Conservation (phyloP, 2,888 invertebrate species). For the Meliscaeva auricollis region DNA sequence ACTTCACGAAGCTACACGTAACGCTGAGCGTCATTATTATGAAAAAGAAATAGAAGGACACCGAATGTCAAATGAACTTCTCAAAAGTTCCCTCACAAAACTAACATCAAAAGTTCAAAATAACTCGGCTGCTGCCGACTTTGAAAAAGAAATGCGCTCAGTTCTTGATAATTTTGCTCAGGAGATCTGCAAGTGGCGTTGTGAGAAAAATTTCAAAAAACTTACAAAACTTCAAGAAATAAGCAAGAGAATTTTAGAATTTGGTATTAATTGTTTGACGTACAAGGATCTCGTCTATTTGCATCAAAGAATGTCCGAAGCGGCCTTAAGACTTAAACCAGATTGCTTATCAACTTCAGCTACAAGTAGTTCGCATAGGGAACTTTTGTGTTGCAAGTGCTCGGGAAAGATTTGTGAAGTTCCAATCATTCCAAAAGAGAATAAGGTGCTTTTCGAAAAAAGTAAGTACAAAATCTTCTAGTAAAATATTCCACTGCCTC, state of each 20-base stretch:
- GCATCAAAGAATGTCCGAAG: slow-evolving; percentile 81
- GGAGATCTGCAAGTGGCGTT: slow-evolving; percentile 80
- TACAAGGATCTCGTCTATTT: slow-evolving; percentile 81
- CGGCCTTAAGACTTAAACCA: slow-evolving; percentile 80
- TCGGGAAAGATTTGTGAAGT: slow-evolving; percentile 78
- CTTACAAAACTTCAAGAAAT: slow-evolving; percentile 79
- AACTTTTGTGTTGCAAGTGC: slow-evolving; percentile 80
- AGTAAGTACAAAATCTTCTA: slow-evolving; percentile 76
- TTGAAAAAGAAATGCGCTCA: slow-evolving; percentile 80
- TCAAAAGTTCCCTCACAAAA: slow-evolving; percentile 59
- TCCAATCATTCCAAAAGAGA: slow-evolving; percentile 77
- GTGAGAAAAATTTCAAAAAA: slow-evolving; percentile 77
- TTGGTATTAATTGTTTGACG: slow-evolving; percentile 79
- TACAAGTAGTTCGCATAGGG: neutral
- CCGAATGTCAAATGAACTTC: slow-evolving; percentile 49
- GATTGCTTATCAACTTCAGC: slow-evolving; percentile 31
- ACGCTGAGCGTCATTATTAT: slow-evolving; percentile 24
- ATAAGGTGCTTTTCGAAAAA: slow-evolving; percentile 81
- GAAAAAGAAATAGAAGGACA: slow-evolving; percentile 65
- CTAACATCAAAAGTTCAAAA: slow-evolving; percentile 42
- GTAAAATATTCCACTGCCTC: neutral
- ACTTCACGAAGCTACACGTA: slow-evolving; percentile 23
- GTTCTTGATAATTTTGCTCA: slow-evolving; percentile 80
- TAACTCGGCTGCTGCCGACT: slow-evolving; percentile 77
- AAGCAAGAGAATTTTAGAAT: slow-evolving; percentile 81